These are phyloP conservation scores for Macrostomum cliftonense DNA, from an alignment of 2,888 invertebrate species.

Conservation along the genomic window DNA sequence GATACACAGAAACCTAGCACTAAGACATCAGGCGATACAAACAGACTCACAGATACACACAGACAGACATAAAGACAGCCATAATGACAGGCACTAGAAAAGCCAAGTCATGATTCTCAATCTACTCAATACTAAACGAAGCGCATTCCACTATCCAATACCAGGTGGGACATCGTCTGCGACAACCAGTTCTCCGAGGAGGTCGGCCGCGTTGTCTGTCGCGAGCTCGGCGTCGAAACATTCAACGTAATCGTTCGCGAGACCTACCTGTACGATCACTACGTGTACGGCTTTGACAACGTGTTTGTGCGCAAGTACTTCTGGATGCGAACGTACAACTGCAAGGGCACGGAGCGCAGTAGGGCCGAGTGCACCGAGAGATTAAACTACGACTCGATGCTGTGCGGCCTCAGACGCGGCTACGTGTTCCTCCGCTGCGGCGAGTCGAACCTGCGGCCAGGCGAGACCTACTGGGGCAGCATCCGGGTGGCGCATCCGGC, in stretches of 20 bases:
- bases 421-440: slow-evolving; percentile 87
- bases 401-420: slow-evolving; percentile 55
- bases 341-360: slow-evolving; percentile 34
- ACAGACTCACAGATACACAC: too few species aligned
- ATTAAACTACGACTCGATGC: slow-evolving; percentile 55
- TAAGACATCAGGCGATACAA: too few species aligned
- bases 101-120: too few species aligned
- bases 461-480: slow-evolving; percentile 61
- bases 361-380: slow-evolving; percentile 48
- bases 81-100: too few species aligned
- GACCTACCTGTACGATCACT: slow-evolving; percentile 29
- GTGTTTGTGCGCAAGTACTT: slow-evolving; percentile 30
- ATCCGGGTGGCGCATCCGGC: slow-evolving; percentile 71
- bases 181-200: slow-evolving; percentile 76
- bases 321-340: slow-evolving; percentile 30
- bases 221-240: slow-evolving; percentile 70
- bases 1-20: too few species aligned
- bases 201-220: slow-evolving; percentile 54
- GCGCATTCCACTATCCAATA: too few species aligned
- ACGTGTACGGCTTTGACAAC: slow-evolving; percentile 27
- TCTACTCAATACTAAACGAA: too few species aligned
- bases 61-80: too few species aligned
- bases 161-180: slow-evolving; percentile 80
- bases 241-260: slow-evolving; percentile 70
- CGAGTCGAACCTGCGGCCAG: slow-evolving; percentile 21